Evolutionary conservation across 1,140 invertebrate species (phyloP), one percentile per base, ranked within the genome.

Genomic region (Macrotrachela quadricornifera): DNA sequence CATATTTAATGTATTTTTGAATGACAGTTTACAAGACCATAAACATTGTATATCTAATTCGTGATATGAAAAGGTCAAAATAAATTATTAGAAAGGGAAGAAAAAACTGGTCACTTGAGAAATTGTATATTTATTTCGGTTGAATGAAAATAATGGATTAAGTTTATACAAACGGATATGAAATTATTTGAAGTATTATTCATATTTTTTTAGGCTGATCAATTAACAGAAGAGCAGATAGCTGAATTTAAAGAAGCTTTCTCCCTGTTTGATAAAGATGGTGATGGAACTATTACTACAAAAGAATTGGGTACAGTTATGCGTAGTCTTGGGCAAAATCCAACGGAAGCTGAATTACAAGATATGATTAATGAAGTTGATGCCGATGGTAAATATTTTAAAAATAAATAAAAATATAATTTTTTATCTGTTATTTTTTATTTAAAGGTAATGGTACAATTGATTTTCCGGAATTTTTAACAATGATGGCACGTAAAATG

Each of bases 301-400:
- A 95, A 96, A 77, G 91, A 96, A 77, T 78, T 97, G 76, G 92
- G 92, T 60, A 94, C 90, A 63, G 91, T 96, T 55, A 92, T 99
- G 85, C 76, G 91, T 64, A 94, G 88, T 50, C 76, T 99, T 67
- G 92, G 92, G 60, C 90, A 97, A 75, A 96, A 97, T 74, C 91
- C 92, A 63, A 96, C 92, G 64, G 92, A 99, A 74, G 90, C 90
- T 45, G 92, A 99, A 72, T 78, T 99, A 42, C 90, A 96, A 71
- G 90, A 96, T 72, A 96, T 97, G 90, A 96, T 97, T 72, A 96
- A 97, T 72, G 91, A 97, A 78, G 90, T 97, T 56, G 92, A 99
- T 75, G 88, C 90, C 63, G 92, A 97, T 73, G 90, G 92, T 30
- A 30, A 30, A 4, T 30, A 4, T 30, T 2, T 30, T 30, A 30